Base-by-base conservation (phyloP, 2,113 vertebrate species). In the Cnemophilus loriae region DNA sequence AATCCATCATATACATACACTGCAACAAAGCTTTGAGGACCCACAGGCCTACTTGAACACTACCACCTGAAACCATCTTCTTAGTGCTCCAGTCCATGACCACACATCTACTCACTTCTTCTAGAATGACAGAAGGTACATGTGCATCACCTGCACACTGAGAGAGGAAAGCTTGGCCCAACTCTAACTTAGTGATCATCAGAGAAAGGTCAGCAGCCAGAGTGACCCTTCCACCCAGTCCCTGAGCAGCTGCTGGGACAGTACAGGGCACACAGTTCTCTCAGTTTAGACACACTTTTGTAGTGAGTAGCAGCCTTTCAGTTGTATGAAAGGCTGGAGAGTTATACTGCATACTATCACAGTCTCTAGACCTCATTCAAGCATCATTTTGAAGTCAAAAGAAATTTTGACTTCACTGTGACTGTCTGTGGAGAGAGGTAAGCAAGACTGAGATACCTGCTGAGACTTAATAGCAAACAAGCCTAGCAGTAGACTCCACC, bases 181-280 rank as follows among this genome's bases (percentile, higher is more conserved):
- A 2, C 14, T 35, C 23, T 4, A 35, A 24, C 35, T 46, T 6
- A 2, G 6, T 0, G 1, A 46, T 16, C 0, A 1, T 23, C 1
- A 3, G 20, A 83, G 47, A 71, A 20, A 5, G 3, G 37, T 19
- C 2, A 3, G 46, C 18, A 57, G 32, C 22, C 70, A 57, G 68
- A 59, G 33, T 1, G 1, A 46, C 17, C 47, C 28, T 63, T 37
- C 47, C 46, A 46, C 12, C 5, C 20, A 23, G 47, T 2, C 55
- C 32, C 12, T 5, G 61, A 32, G n/a, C n/a, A n/a, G n/a, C n/a
- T n/a, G n/a, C n/a, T n/a, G n/a, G n/a, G 47, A 19, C 22, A 65
- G 22, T 4, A 18, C 16, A 67, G 50, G 35, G 71, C 61, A 59
- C 3, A 0, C 26, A 42, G 52, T 15, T 50, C 75, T 37, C 35